phyloP scores from a whole-genome alignment of 2,888 invertebrate species.

The Noctuana brunneofusca region DNA sequence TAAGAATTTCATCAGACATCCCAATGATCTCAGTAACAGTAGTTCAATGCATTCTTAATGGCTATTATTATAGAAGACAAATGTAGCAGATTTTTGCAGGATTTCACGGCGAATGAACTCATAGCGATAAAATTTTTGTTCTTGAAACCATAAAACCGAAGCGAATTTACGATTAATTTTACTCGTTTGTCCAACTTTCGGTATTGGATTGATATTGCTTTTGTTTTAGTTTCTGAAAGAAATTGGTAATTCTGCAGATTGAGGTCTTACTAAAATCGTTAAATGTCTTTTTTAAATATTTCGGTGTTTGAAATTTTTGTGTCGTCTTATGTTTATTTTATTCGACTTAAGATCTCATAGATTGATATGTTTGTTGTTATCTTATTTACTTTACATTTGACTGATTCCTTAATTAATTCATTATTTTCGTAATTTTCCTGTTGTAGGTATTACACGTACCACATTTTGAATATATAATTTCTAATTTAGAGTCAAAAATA shows the following conservation, averaged over 20 bases:
- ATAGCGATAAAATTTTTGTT: constrained; percentile 18
- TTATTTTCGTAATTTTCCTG: no score
- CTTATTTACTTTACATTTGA: no score
- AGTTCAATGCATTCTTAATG: constrained; percentile 22
- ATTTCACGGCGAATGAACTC: constrained; percentile 25
- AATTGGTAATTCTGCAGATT: not conserved
- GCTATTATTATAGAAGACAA: constrained; percentile 10
- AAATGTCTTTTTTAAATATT: no score
- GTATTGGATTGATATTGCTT: not conserved
- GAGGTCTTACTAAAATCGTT: no score
- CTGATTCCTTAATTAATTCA: no score
- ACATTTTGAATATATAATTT: no score
- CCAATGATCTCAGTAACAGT: not conserved
- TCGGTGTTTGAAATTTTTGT: no score
- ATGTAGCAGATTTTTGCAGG: constrained; percentile 4
- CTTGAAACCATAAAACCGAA: constrained; percentile 21
- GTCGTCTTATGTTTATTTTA: no score
- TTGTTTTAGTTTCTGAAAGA: not conserved
- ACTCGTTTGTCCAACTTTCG: not conserved
- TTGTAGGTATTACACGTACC: no score
- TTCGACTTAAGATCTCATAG: no score
- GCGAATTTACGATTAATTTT: constrained; percentile 19
- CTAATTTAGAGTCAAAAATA: no score
- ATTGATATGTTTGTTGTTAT: no score
- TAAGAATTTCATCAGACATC: constrained; percentile 15